A percentile compares a stretch with the other conserved stretches of the same genome.
Evolutionary conservation across 2,797 vertebrate species (phyloP).

Genomic region (Girardinus metallicus): DNA sequence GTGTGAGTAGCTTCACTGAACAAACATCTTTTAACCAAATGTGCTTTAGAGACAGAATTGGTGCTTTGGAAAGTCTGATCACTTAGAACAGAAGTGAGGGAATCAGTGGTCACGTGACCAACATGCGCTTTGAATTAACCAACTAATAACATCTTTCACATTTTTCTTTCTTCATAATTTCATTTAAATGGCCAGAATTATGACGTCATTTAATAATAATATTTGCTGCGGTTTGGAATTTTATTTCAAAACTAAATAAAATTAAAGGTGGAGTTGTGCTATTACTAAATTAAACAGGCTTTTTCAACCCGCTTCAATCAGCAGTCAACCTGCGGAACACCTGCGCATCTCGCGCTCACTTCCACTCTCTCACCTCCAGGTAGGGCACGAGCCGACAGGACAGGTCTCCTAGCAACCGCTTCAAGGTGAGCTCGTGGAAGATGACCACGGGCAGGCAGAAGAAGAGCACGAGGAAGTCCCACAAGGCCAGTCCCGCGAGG

Average conservation of each 20-base stretch:
- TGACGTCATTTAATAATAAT: background rate
- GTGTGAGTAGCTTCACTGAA: too few species aligned
- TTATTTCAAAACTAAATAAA: background rate
- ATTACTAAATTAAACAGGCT: background rate
- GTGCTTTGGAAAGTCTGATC: background rate
- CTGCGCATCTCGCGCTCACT: background rate
- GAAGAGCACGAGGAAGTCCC: slow-evolving; percentile 94
- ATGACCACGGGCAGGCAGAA: slow-evolving; percentile 93
- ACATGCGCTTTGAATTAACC: background rate
- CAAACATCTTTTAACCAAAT: too few species aligned
- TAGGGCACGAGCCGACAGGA: slow-evolving; percentile 93
- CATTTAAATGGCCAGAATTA: background rate
- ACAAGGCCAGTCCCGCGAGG: slow-evolving; percentile 92
- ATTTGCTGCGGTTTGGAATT: background rate
- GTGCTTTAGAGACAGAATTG: too few species aligned
- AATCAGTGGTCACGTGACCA: background rate
- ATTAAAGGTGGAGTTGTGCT: background rate
- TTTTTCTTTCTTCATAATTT: background rate
- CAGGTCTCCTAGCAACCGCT: slow-evolving; percentile 86
- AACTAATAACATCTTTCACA: background rate
- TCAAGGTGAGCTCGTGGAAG: slow-evolving; percentile 91
- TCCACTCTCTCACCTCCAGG: slow-evolving; percentile 88
- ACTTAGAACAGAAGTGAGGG: background rate
- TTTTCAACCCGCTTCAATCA: background rate
- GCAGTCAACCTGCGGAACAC: background rate